These are phyloP conservation scores for western clawed frog (Xenopus tropicalis) DNA, from an alignment of 2,113 vertebrate species.

Conservation along the genomic window UCB_Xtro_10.0 CM004445.2:15216501-15217000, in stretches of 20 bases:
- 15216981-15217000: constrained; percentile 97
- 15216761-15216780: background rate
- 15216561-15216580: too few relatives aligned
- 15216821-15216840: constrained; percentile 55
- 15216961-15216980: constrained; percentile 91
- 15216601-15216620: too few relatives aligned
- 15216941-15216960: constrained; percentile 95
- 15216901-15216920: constrained; percentile 87
- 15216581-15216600: too few relatives aligned
- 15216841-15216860: constrained; percentile 96
- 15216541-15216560: too few relatives aligned
- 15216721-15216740: constrained; percentile 87
- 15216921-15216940: constrained; percentile 93
- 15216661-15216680: constrained; percentile 88
- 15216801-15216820: background rate
- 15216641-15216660: constrained; percentile 89
- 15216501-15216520: too few relatives aligned
- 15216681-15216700: constrained; percentile 81
- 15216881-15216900: constrained; percentile 84
- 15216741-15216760: constrained; percentile 89
- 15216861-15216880: constrained; percentile 94
- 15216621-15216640: constrained; percentile 78
- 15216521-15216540: too few relatives aligned
- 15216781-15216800: background rate
- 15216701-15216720: constrained; percentile 89